A percentile compares a stretch with the other conserved stretches of the same genome.
These are phyloP conservation scores for Drosophila arawakana DNA, from an alignment of 1,140 invertebrate genomes.

Conservation along the genomic window DNA sequence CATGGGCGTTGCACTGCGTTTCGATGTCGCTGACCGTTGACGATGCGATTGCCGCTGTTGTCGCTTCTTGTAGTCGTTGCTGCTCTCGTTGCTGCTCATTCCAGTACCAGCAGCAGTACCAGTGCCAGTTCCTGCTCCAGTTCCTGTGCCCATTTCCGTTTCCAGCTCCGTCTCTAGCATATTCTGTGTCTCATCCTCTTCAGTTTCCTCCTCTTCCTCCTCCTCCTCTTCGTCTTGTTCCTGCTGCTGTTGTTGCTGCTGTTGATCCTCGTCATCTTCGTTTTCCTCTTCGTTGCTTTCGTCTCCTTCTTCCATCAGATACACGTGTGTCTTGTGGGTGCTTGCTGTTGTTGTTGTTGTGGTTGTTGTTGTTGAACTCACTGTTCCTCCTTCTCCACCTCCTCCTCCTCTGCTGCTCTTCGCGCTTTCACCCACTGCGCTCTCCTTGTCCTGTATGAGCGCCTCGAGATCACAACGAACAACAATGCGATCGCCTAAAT, in stretches of 20 bases:
- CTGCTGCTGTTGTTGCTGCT: conserved; percentile 38
- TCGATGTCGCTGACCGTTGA: conserved; percentile 15
- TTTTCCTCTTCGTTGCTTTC: conserved; percentile 44
- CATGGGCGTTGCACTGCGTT: conserved; percentile 27
- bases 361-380: conserved; percentile 26
- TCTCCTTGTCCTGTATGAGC: conserved; percentile 86
- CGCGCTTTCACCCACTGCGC: conserved; percentile 9
- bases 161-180: conserved; percentile 46
- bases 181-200: conserved; percentile 68
- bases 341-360: conserved; percentile 29
- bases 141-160: neutral
- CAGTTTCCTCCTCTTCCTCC: conserved; percentile 41
- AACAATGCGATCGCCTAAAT: conserved; percentile 89
- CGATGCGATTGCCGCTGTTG: conserved; percentile 48
- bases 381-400: neutral
- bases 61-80: conserved; percentile 38
- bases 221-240: conserved; percentile 5
- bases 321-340: conserved; percentile 9
- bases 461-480: conserved; percentile 91
- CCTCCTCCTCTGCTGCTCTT: conserved; percentile 1
- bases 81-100: conserved; percentile 51
- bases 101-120: neutral
- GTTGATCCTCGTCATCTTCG: conserved; percentile 30
- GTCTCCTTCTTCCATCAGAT: conserved; percentile 27
- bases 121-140: neutral